A percentile compares a stretch with the other conserved stretches of the same genome.
Conservation (phyloP, 2,797 vertebrate species). For the Poeciliopsis gracilis region DNA sequence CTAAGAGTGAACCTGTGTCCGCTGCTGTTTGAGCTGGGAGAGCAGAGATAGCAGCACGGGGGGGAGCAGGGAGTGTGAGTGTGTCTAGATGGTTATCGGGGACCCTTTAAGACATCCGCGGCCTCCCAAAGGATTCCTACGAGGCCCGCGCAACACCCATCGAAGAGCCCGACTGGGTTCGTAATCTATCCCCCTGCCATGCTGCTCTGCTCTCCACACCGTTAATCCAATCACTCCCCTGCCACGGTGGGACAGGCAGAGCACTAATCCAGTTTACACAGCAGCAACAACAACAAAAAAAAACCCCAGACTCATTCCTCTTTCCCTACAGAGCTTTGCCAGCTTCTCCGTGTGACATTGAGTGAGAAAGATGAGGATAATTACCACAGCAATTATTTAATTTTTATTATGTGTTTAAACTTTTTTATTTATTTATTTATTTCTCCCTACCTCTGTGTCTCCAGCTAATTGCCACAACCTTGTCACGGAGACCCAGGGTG, state of each 20-base stretch:
- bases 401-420: conserved; percentile 67
- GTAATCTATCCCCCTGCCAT: conserved; percentile 80
- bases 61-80: conserved; percentile 47
- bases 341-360: conserved; percentile 69
- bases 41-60: conserved; percentile 67
- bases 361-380: conserved; percentile 75
- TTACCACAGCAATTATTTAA: conserved; percentile 75
- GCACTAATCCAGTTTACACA: conserved; percentile 83
- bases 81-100: conserved; percentile 76
- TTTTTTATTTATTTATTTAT: conserved; percentile 11
- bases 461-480: conserved; percentile 74
- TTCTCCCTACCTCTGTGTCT: conserved; percentile 36
- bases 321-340: conserved; percentile 62
- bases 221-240: conserved; percentile 83
- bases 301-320: conserved; percentile 69
- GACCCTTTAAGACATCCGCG: conserved; percentile 71
- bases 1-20: conserved; percentile 74
- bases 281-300: conserved; percentile 54
- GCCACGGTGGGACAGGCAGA: conserved; percentile 79
- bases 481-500: conserved; percentile 77
- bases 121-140: conserved; percentile 68
- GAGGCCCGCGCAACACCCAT: conserved; percentile 59
- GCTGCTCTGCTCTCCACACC: conserved; percentile 76
- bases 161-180: conserved; percentile 71
- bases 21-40: conserved; percentile 66